phyloP scores from a whole-genome alignment of 1,140 invertebrate genomes.

The Druon quercuslanigerum region DNA sequence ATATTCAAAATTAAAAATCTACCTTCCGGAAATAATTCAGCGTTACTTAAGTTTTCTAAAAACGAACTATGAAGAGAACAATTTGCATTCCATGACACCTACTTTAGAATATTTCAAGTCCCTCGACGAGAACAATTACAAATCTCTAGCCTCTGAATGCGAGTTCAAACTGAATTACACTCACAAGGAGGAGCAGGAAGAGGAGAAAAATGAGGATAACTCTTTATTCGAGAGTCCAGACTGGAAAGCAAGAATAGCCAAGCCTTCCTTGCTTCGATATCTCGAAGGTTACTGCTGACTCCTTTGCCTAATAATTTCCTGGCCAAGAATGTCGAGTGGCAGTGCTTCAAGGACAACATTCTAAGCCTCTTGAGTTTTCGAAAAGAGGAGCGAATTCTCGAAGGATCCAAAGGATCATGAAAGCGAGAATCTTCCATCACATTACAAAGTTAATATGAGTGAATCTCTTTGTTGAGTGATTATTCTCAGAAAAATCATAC shows the following conservation, averaged over 20 bases:
- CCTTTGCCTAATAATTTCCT: slow-evolving; percentile 61
- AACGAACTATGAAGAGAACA: slow-evolving; percentile 25
- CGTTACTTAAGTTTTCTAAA: slow-evolving; percentile 47
- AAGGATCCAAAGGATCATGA: slow-evolving; percentile 60
- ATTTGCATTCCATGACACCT: slow-evolving; percentile 35
- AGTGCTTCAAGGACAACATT: slow-evolving; percentile 73
- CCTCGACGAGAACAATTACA: slow-evolving; percentile 22
- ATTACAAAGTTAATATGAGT: slow-evolving; percentile 66
- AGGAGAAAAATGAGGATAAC: slow-evolving; percentile 10
- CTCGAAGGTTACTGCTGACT: slow-evolving; percentile 77
- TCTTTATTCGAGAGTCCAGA: slow-evolving; percentile 49
- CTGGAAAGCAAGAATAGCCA: slow-evolving; percentile 41
- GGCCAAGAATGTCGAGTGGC: slow-evolving; percentile 61
- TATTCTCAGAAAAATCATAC: slow-evolving; percentile 73
- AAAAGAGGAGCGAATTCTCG: slow-evolving; percentile 50
- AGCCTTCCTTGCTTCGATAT: slow-evolving; percentile 74
- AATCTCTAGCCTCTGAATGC: slow-evolving; percentile 19
- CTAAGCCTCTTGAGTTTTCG: slow-evolving; percentile 73
- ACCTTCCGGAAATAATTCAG: slow-evolving; percentile 54
- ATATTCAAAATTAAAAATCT: slow-evolving; percentile 33
- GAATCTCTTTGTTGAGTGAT: slow-evolving; percentile 66
- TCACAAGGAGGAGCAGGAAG: neutral
- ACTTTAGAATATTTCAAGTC: slow-evolving; percentile 39
- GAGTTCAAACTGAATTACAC: slow-evolving; percentile 36
- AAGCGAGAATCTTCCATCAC: slow-evolving; percentile 64